Base-by-base conservation (phyloP, 1,140 invertebrate genomes). In the Drosophila jambulina region DNA sequence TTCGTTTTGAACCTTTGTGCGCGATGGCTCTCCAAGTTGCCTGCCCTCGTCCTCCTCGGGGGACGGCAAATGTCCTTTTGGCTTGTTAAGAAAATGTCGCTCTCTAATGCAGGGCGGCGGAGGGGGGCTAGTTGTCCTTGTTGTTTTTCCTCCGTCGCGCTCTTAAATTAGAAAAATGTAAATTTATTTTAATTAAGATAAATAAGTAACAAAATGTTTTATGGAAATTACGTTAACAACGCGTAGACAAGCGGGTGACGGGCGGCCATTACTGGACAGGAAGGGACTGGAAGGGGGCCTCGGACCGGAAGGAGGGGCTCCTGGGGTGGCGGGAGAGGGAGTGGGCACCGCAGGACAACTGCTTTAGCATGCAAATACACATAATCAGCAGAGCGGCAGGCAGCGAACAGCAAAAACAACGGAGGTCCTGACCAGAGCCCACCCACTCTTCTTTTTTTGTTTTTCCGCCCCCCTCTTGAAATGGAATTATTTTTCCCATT, bases 151-250 rank as follows among this genome's bases (percentile, higher is more conserved):
- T 77, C 60, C 84, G 78, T 91, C 75, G 80, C 81, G 85, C 78
- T 82, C 82, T 91, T 83, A 92, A 92, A 92, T 92, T 92, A 92
- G 87, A 92, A 92, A 92, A 92, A 92, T 92, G 91, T 92, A 92
- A 92, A 92, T 92, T 92, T 92, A 92, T 92, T 92, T 92, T 92
- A 92, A 92, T 92, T 92, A 92, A 92, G 87, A 92, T 91, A 91
- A 92, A 92, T 92, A 92, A 92, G 91, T 91, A 92, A 92, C 91
- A 91, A 92, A 92, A 91, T 92, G 91, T 92, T 92, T 92, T 91
- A 92, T 91, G 91, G 85, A 92, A 92, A 92, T 92, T 92, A 84
- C 80, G 82, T 91, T 92, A 92, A 84, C 83, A 72, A 72, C 70
- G 87, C 78, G 78, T 75, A 53, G 85, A 85, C 78, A 75, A 65